Evolutionary conservation across 64 coral and sea anemone genomes (phyloP), one percentile per base, ranked within the genome.

Genomic region (Actinia equina): DNA sequence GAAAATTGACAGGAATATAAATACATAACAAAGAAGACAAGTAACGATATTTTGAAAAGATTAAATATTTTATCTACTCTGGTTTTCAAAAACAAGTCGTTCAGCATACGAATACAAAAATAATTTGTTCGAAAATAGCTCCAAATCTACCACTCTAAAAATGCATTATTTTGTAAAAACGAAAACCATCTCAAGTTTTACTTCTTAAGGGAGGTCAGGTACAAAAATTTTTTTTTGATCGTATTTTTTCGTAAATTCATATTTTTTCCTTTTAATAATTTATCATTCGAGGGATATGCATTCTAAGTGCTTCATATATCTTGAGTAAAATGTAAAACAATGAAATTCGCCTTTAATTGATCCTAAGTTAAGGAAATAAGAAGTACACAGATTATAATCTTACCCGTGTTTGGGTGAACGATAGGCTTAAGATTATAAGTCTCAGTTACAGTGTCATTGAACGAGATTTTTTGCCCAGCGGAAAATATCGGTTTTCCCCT

Each of bases 321-420:
- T 74, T 74, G 3, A 9, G 2, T 10, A 74, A 74, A 25, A 74
- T 30, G 14, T 74, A 2, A 30, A 26, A 74, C 69, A 74, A 14
- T 37, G 26, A 74, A 74, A 74, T 74, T 74, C 26, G 69, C 14
- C 69, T 74, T 74, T 74, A 74, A 74, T 74, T 74, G 69, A 74
- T 74, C 69, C 10, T 30, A 41, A n/a, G n/a, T 18, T 49, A 10
- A 27, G 25, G 11, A 7, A 30, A 42, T 0, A 41, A 12, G 69
- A 74, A 9, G 69, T 41, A n/a, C 10, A 30, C 15, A 25, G 13
- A 41, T 27, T 74, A 14, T 14, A 37, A 74, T 74, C 69, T 37
- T 74, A 49, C 46, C 0, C 25, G 26, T 74, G 4, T 26, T 74
- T n/a, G 7, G 69, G 26, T 74, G 13, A 15, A 74, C 26, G 69